Base-by-base conservation (phyloP, 2,797 vertebrate species). In the Spheniscus humboldti region DNA sequence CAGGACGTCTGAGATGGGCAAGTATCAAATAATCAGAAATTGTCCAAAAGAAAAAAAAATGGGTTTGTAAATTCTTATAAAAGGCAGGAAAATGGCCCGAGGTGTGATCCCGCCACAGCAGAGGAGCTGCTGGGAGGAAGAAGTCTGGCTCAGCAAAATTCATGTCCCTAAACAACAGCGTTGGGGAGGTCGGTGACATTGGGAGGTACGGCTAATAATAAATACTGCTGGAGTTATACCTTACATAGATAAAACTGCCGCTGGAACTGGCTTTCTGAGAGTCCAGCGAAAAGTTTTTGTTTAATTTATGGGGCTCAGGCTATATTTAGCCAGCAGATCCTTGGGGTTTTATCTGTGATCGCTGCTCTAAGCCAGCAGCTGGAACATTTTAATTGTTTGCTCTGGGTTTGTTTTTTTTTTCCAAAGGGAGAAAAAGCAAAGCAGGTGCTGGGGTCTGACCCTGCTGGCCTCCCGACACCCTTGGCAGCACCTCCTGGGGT, bases 251-350 rank as follows among this genome's bases (percentile, higher is more conserved):
- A 92, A 96, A 88, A 77, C 84, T 8, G 19, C 7, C 7, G 24
- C 96, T 91, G 78, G 69, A 87, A 93, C 82, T 24, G 45, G 68
- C 94, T 95, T 96, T 93, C 92, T 66, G 67, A 85, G 96, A 94
- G 92, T 41, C 67, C 48, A 5, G 84, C 11, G 47, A 92, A 95
- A 90, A 53, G 59, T 91, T 97, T 96, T 97, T 97, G 96, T 97
- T 97, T 98, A 97, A 97, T 97, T 97, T 97, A 96, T 95, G 95
- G 96, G 96, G 87, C 96, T 95, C 24, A 9, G 45, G 94, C 96
- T 98, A 98, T 98, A 97, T 98, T 98, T 98, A 98, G 97, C 95
- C 27, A 15, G 88, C 78, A 88, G 90, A 97, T 97, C 96, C 96
- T 97, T 75, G 76, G 91, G 95, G 90, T 94, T 97, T 97, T 96